Conservation (phyloP, 2,888 invertebrate species). For the Diaperis boleti region DNA sequence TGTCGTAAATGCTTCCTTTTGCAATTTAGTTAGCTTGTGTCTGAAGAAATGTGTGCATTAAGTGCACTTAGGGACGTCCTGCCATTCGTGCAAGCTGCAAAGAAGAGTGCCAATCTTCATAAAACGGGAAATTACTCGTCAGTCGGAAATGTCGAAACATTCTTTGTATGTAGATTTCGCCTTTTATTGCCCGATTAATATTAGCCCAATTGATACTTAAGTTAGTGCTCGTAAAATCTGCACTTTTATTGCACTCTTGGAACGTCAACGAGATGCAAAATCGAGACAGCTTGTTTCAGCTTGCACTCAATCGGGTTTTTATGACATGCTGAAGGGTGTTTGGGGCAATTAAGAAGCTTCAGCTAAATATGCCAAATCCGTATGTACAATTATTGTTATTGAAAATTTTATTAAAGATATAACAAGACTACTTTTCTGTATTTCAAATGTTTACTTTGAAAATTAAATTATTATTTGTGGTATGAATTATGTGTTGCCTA, state of each 20-base stretch:
- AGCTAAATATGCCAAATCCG: no score
- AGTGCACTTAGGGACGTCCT: not conserved
- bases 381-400: no score
- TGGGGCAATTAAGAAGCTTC: constrained; percentile 10
- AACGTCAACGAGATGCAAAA: constrained; percentile 35
- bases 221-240: constrained; percentile 26
- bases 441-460: no score
- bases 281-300: constrained; percentile 24
- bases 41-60: not conserved
- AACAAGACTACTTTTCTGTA: no score
- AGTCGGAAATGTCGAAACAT: constrained; percentile 9
- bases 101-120: constrained; percentile 6
- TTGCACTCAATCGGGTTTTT: constrained; percentile 16
- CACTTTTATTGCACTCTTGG: constrained; percentile 25
- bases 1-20: not conserved
- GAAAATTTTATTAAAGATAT: no score
- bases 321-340: constrained; percentile 5
- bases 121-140: constrained; percentile 9
- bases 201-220: constrained; percentile 27
- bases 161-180: constrained; percentile 9
- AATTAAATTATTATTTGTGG: no score
- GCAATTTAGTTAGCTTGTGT: not conserved
- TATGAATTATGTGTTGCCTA: no score
- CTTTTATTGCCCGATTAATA: constrained; percentile 14
- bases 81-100: not conserved